Percentiles rank a stretch among this genome's conserved stretches.
phyloP scores from a whole-genome alignment of 2,797 vertebrate genomes.

The Melopsittacus undulatus region DNA sequence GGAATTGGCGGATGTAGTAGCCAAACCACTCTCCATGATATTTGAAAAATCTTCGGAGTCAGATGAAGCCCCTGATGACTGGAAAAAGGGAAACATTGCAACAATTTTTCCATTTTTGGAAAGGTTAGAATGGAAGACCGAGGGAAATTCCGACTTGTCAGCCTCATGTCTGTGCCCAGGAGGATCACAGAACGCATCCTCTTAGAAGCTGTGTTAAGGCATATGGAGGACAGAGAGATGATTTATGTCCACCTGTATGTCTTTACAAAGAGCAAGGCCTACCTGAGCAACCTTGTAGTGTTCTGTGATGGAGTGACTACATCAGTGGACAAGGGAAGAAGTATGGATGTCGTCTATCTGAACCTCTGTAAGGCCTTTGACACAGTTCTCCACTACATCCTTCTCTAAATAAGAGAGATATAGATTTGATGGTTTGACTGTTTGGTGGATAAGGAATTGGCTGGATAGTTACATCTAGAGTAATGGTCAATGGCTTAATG shows the following conservation, averaged over 20 bases:
- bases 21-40: not conserved
- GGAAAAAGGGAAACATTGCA: not conserved
- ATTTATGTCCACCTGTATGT: not conserved
- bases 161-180: not conserved
- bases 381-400: not conserved
- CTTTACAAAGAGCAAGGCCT: not conserved
- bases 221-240: not conserved
- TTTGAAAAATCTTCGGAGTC: not conserved
- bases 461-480: not conserved
- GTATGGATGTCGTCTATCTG: not conserved
- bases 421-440: not conserved
- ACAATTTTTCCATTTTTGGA: not conserved
- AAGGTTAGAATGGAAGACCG: not conserved
- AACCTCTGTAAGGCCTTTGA: not conserved
- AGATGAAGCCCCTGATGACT: rapidly evolving
- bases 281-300: no score
- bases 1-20: not conserved
- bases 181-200: not conserved
- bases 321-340: not conserved
- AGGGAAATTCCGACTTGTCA: not conserved
- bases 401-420: not conserved
- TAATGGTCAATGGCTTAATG: not conserved
- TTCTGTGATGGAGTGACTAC: not conserved
- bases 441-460: not conserved
- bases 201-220: not conserved